A percentile compares a stretch with the other conserved stretches of the same genome.
Conservation (phyloP, 2,113 vertebrate species). For the Spea multiplicata region DNA sequence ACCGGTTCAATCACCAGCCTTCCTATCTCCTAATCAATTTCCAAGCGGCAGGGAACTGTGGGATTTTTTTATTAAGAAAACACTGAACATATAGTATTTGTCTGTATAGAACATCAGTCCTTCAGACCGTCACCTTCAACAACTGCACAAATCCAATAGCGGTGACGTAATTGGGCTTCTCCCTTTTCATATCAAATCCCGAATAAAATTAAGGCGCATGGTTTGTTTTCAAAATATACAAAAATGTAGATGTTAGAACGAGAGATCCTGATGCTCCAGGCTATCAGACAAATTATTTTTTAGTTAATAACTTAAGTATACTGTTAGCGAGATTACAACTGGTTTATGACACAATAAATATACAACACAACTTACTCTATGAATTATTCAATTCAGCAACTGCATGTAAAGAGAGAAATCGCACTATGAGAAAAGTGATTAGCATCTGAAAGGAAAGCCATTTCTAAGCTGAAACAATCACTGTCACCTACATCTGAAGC, state of each 20-base stretch:
- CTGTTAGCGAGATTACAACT: constrained; percentile 84
- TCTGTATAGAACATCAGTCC: constrained; percentile 63
- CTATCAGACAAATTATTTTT: constrained; percentile 65
- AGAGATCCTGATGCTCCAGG: constrained; percentile 63
- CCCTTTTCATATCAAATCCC: constrained; percentile 66
- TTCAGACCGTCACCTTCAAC: constrained; percentile 69
- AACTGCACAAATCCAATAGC: constrained; percentile 69
- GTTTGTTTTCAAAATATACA: constrained; percentile 78
- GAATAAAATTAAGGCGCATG: constrained; percentile 75
- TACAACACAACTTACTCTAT: constrained; percentile 79
- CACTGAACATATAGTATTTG: constrained; percentile 58
- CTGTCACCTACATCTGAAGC: constrained; percentile 73
- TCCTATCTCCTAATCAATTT: not conserved
- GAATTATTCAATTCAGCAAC: constrained; percentile 81
- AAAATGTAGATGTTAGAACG: constrained; percentile 62
- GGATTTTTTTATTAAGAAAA: too few relatives aligned
- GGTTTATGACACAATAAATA: constrained; percentile 84
- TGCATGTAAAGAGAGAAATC: constrained; percentile 70
- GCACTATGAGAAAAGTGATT: constrained; percentile 72
- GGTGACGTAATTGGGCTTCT: constrained; percentile 69
- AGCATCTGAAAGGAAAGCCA: constrained; percentile 79
- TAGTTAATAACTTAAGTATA: constrained; percentile 84
- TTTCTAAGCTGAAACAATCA: constrained; percentile 72
- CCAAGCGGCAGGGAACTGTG: constrained; percentile 50
- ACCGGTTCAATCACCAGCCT: not conserved